phyloP scores from a whole-genome alignment of 2,797 vertebrate genomes.

The Lates japonicus region DNA sequence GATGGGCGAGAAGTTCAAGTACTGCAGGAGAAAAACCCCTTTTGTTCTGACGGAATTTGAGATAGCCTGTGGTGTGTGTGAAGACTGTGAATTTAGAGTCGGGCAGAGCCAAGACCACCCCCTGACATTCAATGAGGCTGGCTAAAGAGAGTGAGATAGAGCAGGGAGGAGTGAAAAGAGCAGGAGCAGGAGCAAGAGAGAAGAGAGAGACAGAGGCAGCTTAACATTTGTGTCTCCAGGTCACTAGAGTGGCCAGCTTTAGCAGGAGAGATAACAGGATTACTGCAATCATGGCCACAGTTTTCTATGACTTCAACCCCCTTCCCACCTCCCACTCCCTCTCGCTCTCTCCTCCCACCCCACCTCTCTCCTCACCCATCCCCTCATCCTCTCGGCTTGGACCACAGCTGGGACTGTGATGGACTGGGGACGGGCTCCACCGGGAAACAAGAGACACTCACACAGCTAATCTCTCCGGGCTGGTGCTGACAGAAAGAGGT shows the following conservation, averaged over 20 bases:
- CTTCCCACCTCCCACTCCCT: conserved; percentile 38
- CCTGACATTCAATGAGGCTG: conserved; percentile 81
- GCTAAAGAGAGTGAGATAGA: conserved; percentile 80
- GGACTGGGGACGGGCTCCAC: conserved; percentile 80
- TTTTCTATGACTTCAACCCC: conserved; percentile 81
- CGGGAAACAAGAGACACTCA: conserved; percentile 83
- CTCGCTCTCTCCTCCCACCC: conserved; percentile 45
- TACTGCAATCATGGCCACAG: conserved; percentile 85
- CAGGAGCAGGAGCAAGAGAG: conserved; percentile 37
- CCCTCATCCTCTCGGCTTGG: conserved; percentile 68
- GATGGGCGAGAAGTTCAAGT: conserved; percentile 72
- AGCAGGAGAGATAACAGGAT: conserved; percentile 89
- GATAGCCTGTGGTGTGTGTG: conserved; percentile 79
- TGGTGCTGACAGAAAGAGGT: conserved; percentile 87
- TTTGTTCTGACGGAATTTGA: conserved; percentile 83
- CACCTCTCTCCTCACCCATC: conserved; percentile 38
- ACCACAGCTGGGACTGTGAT: conserved; percentile 79
- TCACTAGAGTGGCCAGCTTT: conserved; percentile 87
- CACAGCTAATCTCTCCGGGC: conserved; percentile 85
- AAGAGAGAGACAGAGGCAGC: conserved; percentile 81
- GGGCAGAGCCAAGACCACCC: conserved; percentile 81
- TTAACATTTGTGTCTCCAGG: conserved; percentile 88
- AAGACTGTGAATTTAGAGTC: conserved; percentile 80
- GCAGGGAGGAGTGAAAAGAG: conserved; percentile 72
- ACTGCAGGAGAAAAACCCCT: conserved; percentile 76